Conservation (phyloP, 2,797 vertebrate species). For the Mus minutoides region DNA sequence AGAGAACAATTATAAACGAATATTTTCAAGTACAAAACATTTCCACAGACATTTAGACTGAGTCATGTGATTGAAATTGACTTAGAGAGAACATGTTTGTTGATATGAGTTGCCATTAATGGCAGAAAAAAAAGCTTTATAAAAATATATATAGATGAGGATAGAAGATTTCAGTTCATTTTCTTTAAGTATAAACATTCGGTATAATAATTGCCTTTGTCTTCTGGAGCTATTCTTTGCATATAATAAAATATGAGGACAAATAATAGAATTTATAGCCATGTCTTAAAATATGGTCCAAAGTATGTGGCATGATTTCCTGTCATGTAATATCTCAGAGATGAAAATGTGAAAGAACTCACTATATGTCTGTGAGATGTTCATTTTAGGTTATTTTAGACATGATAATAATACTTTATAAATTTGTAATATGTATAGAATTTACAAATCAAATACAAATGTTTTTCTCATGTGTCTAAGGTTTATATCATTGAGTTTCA, state of each 20-base stretch:
- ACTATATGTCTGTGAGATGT: neutral
- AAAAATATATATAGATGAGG: neutral
- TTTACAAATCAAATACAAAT: neutral
- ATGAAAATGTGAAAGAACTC: neutral
- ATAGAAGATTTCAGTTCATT: neutral
- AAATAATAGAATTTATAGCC: neutral
- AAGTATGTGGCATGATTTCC: neutral
- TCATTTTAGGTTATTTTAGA: neutral
- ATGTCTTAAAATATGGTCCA: neutral
- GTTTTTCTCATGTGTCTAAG: conserved; percentile 39
- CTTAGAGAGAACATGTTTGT: neutral
- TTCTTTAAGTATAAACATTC: neutral
- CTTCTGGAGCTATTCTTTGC: neutral
- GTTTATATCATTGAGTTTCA: conserved; percentile 60
- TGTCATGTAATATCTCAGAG: neutral
- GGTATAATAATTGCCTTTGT: neutral
- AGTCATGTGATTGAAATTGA: neutral
- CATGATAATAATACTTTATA: neutral
- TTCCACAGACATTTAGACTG: neutral
- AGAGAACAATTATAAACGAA: neutral
- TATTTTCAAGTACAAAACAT: conserved; percentile 21
- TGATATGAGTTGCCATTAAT: neutral
- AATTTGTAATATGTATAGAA: neutral
- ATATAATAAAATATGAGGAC: neutral
- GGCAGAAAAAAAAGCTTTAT: neutral